phyloP scores from a whole-genome alignment of 2,888 invertebrate genomes.

The Synanthedon formicaeformis region DNA sequence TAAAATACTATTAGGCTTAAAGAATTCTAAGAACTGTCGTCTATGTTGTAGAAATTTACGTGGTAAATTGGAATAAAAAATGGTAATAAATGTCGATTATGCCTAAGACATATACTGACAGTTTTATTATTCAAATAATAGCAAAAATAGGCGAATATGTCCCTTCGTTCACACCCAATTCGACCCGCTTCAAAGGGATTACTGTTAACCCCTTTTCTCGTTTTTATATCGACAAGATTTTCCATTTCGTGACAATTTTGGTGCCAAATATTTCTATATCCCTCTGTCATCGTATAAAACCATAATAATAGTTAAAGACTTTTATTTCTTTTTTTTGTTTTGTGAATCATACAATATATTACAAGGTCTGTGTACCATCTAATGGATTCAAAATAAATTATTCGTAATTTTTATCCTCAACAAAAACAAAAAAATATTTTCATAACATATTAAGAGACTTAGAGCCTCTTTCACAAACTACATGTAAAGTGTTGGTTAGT shows the following conservation, averaged over 20 bases:
- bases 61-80: constrained; percentile 8
- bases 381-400: no score
- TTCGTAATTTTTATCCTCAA: no score
- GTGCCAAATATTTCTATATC: constrained; percentile 61
- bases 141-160: constrained; percentile 56
- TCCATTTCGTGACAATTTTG: constrained; percentile 57
- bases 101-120: constrained; percentile 47
- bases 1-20: no score
- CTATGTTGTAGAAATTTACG: background rate
- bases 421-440: no score
- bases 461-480: no score
- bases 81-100: constrained; percentile 55
- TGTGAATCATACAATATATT: no score
- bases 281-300: constrained; percentile 20
- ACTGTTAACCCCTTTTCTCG: constrained; percentile 60
- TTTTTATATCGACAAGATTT: constrained; percentile 62
- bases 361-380: no score
- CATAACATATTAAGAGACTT: no score
- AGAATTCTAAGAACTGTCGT: no score
- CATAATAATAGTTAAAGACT: background rate
- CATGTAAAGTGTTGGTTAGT: no score
- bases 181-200: constrained; percentile 67
- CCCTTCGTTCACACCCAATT: constrained; percentile 61
- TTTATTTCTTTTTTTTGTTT: background rate
- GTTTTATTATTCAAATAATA: constrained; percentile 62